Conservation (phyloP, 2,113 vertebrate genomes). For the Benitochromis conjunctus region DNA sequence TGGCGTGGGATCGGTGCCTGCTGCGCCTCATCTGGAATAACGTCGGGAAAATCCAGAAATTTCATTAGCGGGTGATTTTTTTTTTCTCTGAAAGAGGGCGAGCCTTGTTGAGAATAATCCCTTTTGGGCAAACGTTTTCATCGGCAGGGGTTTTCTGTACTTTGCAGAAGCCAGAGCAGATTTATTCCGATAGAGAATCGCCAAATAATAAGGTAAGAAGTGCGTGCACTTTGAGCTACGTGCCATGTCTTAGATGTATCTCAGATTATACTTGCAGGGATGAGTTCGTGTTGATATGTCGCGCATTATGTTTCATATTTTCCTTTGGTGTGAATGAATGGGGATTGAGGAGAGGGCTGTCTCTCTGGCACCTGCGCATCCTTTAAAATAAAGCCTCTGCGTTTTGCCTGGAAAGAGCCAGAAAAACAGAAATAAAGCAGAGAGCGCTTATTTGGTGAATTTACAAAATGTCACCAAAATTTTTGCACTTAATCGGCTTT, state of each 20-base stretch:
- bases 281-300: neutral
- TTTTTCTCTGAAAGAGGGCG: conserved; percentile 19
- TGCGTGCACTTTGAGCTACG: conserved; percentile 9
- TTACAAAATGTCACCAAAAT: neutral
- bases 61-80: conserved; percentile 24
- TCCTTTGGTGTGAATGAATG: conserved; percentile 34
- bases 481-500: neutral
- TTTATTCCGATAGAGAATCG: conserved; percentile 48
- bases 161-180: conserved; percentile 55
- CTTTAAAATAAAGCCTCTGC: conserved; percentile 10
- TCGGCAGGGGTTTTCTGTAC: conserved; percentile 47
- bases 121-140: conserved; percentile 46
- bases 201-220: conserved; percentile 68
- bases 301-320: neutral
- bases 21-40: conserved; percentile 69
- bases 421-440: neutral
- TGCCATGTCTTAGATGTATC: neutral
- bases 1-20: conserved; percentile 67
- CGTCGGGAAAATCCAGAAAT: conserved; percentile 46
- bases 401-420: conserved; percentile 22
- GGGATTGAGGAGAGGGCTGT: neutral
- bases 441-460: neutral
- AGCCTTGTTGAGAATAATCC: conserved; percentile 48
- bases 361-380: conserved; percentile 56
- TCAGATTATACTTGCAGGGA: neutral